Evolutionary conservation across 2,113 vertebrate genomes (phyloP).

Genomic region (Okapia johnstoni): DNA sequence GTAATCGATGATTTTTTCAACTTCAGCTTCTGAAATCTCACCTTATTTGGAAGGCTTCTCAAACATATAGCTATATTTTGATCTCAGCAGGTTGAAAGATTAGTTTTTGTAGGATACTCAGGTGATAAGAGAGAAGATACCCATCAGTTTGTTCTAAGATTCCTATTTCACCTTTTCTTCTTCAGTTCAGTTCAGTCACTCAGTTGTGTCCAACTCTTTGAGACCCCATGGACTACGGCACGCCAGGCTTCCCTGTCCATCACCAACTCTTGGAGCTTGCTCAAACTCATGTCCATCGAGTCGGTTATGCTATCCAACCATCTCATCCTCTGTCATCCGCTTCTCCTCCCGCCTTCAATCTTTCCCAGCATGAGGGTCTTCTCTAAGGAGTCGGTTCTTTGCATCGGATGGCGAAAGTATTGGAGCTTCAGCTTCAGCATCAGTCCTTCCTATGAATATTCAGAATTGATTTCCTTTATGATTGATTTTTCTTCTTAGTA

Average conservation of each 20-base stretch:
- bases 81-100: neutral
- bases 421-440: neutral
- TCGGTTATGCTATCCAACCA: neutral
- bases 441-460: neutral
- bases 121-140: neutral
- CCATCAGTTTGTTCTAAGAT: neutral
- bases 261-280: neutral
- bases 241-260: neutral
- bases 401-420: neutral
- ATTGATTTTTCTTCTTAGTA: neutral
- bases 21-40: neutral
- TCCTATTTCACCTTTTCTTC: neutral
- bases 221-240: neutral
- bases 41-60: neutral
- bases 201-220: neutral
- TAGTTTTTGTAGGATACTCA: neutral
- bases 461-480: neutral
- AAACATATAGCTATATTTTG: neutral
- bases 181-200: neutral
- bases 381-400: neutral
- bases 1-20: neutral
- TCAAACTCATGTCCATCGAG: neutral
- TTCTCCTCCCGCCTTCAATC: neutral
- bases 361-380: neutral
- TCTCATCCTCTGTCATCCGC: neutral